phyloP scores from a whole-genome alignment of 2,797 vertebrate genomes.

The Garrulus glandarius region DNA sequence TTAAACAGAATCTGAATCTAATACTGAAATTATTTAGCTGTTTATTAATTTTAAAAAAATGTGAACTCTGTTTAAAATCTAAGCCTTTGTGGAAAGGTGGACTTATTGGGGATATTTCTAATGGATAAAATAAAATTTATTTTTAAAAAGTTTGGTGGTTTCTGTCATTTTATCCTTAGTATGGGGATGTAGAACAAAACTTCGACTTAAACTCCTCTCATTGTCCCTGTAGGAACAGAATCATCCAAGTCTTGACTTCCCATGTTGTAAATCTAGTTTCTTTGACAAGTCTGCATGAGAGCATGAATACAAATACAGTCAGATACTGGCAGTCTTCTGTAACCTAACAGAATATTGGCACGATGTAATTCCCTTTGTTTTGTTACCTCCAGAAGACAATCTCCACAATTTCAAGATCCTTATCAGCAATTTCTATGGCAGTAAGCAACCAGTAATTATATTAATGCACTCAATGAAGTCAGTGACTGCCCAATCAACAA shows the following conservation, averaged over 20 bases:
- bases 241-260: background rate
- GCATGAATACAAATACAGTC: background rate
- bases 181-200: background rate
- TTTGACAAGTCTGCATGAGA: background rate
- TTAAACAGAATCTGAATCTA: constrained; percentile 1
- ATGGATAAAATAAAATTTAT: constrained; percentile 75
- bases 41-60: constrained; percentile 25
- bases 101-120: constrained; percentile 63
- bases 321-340: background rate
- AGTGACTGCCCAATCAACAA: background rate
- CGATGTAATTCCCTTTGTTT: background rate
- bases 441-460: background rate
- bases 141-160: constrained; percentile 59
- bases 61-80: constrained; percentile 14
- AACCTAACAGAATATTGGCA: background rate
- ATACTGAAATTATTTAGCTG: constrained; percentile 39
- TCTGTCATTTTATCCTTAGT: background rate
- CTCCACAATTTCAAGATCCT: background rate
- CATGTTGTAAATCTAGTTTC: background rate
- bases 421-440: background rate
- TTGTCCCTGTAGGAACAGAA: background rate
- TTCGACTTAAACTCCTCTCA: background rate
- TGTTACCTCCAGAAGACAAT: background rate
- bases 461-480: background rate
- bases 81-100: constrained; percentile 43